Evolutionary conservation across 2,797 vertebrate species (phyloP), one percentile per base, ranked within the genome.

Genomic region (Thunnus albacares): DNA sequence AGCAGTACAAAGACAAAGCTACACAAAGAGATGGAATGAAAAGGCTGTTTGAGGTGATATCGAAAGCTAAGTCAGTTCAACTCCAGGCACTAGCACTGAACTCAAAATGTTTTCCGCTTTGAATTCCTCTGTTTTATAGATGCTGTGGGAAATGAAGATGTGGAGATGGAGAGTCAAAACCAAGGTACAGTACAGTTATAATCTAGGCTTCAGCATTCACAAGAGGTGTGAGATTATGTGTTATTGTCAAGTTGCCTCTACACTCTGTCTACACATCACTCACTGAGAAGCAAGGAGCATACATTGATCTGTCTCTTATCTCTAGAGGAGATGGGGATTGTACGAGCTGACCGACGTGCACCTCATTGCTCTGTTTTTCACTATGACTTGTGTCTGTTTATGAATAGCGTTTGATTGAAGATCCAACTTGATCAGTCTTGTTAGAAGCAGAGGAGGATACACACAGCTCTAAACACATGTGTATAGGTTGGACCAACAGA

Each of bases 1-100:
- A 82, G 88, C 86, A 81, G 85, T 76, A 88, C 84, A 91, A 88
- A 94, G 91, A 89, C 91, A 91, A 89, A 87, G 85, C 87, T 83
- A 57, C 84, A 91, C 89, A 93, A 90, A 92, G 91, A 86, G 75
- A 86, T 83, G 75, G 75, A 86, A 89, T 86, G 59, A 94, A 93
- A 92, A 86, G 83, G 79, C 86, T 85, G 87, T 93, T 89, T 90
- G 92, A 91, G 89, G 88, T 92, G 86, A 92, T 92, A 91, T 88
- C 58, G 81, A 89, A 91, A 91, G 84, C 84, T 60, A 71, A 84
- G 81, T 77, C 70, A 71, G 68, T 89, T 90, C 79, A 75, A 81
- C 87, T 84, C 55, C 71, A 73, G 70, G 75, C 67, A 24, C 22
- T 51, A 30, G 66, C 51, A 20, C 78, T 79, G 65, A 90, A 87